phyloP scores from a whole-genome alignment of 2,797 vertebrate species.

The Leptodactylus fallax region DNA sequence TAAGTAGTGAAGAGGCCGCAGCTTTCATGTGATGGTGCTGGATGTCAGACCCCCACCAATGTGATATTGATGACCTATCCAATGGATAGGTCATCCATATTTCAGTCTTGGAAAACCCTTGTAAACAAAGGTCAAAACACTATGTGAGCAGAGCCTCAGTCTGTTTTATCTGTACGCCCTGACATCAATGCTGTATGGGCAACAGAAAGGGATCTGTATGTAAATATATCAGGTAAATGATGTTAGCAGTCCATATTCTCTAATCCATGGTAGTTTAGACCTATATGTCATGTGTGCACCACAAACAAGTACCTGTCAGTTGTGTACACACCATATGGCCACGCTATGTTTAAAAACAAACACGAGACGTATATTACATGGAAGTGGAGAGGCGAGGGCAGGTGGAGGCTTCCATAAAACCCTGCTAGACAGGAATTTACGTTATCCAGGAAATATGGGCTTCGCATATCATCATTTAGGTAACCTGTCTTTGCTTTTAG shows the following conservation, averaged over 20 bases:
- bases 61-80: too few species aligned
- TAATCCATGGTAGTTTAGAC: background rate
- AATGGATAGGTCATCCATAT: too few species aligned
- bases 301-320: conserved; percentile 8
- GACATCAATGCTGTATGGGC: background rate
- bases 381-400: background rate
- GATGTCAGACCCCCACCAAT: too few species aligned
- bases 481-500: background rate
- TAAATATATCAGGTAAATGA: background rate
- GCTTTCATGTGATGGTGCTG: too few species aligned
- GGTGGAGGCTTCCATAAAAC: background rate
- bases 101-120: too few species aligned
- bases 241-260: background rate
- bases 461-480: background rate
- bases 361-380: conserved; percentile 21
- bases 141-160: too few species aligned
- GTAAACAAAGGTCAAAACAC: too few species aligned
- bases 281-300: conserved; percentile 23
- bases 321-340: conserved; percentile 35
- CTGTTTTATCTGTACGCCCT: background rate
- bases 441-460: conserved; percentile 27
- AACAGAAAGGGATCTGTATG: background rate
- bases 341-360: conserved; percentile 48
- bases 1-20: too few species aligned
- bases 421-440: background rate